phyloP scores from a whole-genome alignment of 2,113 vertebrate species.

The Chinchilla lanigera region DNA sequence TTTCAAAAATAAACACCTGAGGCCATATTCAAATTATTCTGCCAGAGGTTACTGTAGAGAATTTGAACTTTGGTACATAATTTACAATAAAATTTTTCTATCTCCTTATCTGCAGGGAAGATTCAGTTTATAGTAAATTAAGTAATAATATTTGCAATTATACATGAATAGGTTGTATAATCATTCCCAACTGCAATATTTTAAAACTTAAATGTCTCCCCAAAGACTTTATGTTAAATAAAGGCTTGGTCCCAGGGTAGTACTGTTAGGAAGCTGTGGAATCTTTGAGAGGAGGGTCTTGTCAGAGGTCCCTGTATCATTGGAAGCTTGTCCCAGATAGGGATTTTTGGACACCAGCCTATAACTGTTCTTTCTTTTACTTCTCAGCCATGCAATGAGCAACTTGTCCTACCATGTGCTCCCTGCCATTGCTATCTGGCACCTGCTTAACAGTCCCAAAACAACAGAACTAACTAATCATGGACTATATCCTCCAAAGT shows the following conservation, averaged over 20 bases:
- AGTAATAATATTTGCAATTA: slow-evolving; percentile 49
- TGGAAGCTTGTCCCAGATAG: background rate
- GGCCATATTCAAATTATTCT: slow-evolving; percentile 63
- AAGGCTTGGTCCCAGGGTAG: background rate
- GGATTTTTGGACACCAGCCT: no score
- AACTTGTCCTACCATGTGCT: background rate
- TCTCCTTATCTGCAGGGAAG: slow-evolving; percentile 33
- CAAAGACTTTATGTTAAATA: background rate
- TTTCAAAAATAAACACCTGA: slow-evolving; percentile 65
- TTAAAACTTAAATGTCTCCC: background rate
- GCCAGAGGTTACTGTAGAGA: slow-evolving; percentile 48
- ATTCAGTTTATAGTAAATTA: slow-evolving; percentile 54
- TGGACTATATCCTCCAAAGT: background rate
- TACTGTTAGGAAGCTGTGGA: background rate
- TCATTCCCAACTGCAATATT: background rate
- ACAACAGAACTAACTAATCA: background rate
- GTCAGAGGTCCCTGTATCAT: no score
- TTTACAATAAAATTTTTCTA: slow-evolving; percentile 60
- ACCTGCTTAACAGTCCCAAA: no score
- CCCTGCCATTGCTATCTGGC: background rate
- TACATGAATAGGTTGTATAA: background rate
- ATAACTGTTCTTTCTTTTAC: background rate
- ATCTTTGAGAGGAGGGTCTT: background rate
- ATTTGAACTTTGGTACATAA: slow-evolving; percentile 61
- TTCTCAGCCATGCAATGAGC: background rate